Evolutionary conservation across 2,797 vertebrate species (phyloP), one percentile per base, ranked within the genome.

Genomic region (Tolypeutes matacus): DNA sequence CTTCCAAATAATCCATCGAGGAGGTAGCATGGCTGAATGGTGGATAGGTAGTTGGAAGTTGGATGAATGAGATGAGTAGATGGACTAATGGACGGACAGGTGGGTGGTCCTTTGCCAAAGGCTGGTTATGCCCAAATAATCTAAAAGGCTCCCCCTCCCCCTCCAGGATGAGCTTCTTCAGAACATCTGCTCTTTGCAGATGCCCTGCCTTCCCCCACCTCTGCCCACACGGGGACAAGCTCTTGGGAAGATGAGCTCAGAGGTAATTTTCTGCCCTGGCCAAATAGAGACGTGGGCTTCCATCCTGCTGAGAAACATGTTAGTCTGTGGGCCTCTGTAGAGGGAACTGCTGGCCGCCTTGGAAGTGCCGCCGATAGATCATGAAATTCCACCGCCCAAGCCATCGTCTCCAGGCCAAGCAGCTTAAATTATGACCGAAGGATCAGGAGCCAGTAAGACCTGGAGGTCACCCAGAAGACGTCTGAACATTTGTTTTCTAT

Each of bases 401-500:
- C 80, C 51, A 5, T 64, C 86, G 15, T 36, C 62, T 88, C 53
- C 86, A 36, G 49, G 93, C 96, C 96, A 97, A 73, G 0, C 0
- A 53, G 23, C 67, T 65, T 95, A 94, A 97, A n/a, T 78, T 39
- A 95, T 85, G 95, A 91, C 88, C 89, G 94, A 23, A 42, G 86
- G 92, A 78, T 97, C 91, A 96, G 90, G 91, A 75, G 94, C 64
- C 34, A 18, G 21, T 86, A 90, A 97, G 96, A 97, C 95, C 93
- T 53, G 91, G 96, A 97, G 86, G 96, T 98, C 94, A 93, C 82
- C 46, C 65, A 94, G 65, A 97, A 64, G 97, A 95, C 65, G 80
- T 96, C 7, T 92, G 96, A 96, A 95, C 85, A 34, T 96, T 97
- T 89, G 94, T 89, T 95, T 95, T 97, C 96, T 94, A 89, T 96